A percentile compares a stretch with the other conserved stretches of the same genome.
These are phyloP conservation scores for Crax fasciolata DNA, from an alignment of 2,797 vertebrate genomes.

Conservation along the genomic window DNA sequence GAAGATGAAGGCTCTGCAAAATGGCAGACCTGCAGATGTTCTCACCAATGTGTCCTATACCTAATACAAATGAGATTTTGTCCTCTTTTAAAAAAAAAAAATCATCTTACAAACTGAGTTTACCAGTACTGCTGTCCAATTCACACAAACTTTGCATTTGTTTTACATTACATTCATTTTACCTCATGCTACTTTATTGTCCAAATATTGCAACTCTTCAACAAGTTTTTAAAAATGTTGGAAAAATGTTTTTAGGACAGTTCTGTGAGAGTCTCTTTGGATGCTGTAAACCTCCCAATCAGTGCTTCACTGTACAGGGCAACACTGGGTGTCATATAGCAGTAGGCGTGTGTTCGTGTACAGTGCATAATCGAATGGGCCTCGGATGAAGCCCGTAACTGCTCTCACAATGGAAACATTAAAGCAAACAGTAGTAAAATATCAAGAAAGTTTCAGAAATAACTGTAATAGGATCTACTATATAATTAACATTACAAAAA, in stretches of 20 bases:
- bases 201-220: not conserved
- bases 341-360: not conserved
- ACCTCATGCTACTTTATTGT: not conserved
- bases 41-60: not conserved
- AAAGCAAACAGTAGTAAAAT: not conserved
- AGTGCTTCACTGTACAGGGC: not conserved
- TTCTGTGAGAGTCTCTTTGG: not conserved
- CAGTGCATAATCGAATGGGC: not conserved
- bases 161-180: not conserved
- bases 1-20: not conserved
- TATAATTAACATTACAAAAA: not conserved
- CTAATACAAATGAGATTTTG: not conserved
- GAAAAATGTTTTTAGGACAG: not conserved
- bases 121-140: not conserved
- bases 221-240: not conserved
- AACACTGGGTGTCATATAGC: not conserved
- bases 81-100: not conserved
- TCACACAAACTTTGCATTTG: not conserved
- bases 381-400: not conserved
- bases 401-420: not conserved
- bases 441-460: not conserved
- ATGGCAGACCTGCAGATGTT: not conserved
- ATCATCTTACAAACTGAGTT: not conserved
- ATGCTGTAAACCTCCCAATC: too few relatives aligned
- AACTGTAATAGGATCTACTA: not conserved